Evolutionary conservation across 1,140 invertebrate genomes (phyloP), one percentile per base, ranked within the genome.

Genomic region (Neodiprion fabricii): DNA sequence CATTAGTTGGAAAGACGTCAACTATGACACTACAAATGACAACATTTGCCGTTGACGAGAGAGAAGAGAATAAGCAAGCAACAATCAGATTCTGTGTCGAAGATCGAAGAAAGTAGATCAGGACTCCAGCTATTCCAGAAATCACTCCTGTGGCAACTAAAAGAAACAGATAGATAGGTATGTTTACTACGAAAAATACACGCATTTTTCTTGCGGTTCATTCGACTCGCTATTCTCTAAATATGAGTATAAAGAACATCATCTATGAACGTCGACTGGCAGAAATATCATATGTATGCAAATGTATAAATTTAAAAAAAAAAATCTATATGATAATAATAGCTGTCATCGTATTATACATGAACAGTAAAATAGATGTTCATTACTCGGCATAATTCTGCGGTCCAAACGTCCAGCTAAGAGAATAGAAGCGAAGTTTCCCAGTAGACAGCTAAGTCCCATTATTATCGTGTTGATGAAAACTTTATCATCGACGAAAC

Each of bases 11-110:
- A 79, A 89, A 90, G 14, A 88, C 80, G 73, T 89, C 88, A 48
- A 89, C 87, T 10, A 86, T 81, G 7, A 90, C 81, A 76, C 89
- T 85, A 48, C 88, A 86, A 28, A 90, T 80, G 10, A 87, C 85
- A 72, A 90, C 87, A 78, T 90, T 90, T 8, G 85, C 88, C 71
- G 88, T 89, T 8, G 88, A 86, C 80, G 89, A 89, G 5, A 86
- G 83, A 0, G 89, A 79, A 75, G 89, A 89, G 77, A 91, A 91
- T 21, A 90, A 72, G 72, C 86, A 89, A 1, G 86, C 84, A 17
- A 88, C 79, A 9, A 87, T 73, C 17, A 91, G 75, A 79, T 89
- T 87, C 71, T 86, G 83, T 14, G 81, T 74, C 7, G 87, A 79
- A 40, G 85, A 84, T 9, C 75, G 80, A 11, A 90, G 76, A 74